Base-by-base conservation (phyloP, 2,113 vertebrate genomes). In the Cavia aperea region DNA sequence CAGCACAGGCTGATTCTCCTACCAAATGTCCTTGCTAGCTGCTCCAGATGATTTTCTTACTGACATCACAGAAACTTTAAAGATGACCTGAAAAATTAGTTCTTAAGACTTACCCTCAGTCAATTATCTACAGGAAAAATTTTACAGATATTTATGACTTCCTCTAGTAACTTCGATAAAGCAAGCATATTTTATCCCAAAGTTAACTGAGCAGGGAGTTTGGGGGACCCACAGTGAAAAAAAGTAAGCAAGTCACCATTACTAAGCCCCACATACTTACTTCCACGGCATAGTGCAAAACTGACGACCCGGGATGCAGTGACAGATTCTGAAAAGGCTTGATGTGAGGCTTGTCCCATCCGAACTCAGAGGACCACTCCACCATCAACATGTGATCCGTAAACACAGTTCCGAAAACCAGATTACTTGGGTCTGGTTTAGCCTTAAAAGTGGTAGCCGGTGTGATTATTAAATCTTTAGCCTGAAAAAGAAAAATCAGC, bases 371-470 rank as follows among this genome's bases (percentile, higher is more conserved):
- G 36, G 97, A 98, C 99, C 99, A 99, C 93, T 99, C 98, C 33
- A 99, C 96, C 15, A 93, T 98, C 95, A 99, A 93, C 99, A 99
- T 99, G 96, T 99, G 99, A 96, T 99, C 98, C 1, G 98, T 99
- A 97, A 99, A 99, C 70, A 98, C 97, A 0, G 97, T 96, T 88
- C 99, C 99, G 43, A 99, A 99, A 7, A 97, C 96, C 49, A 98
- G 94, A 46, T 94, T 96, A 14, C 33, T 93, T 2, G 97, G 95
- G 46, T 98, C 98, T 4, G 98, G 98, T n/a, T 98, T 99, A 62
- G 97, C 96, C 86, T 98, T 98, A 24, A 97, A 97, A 1, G 89
- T 91, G 0, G 96, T 95, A 58, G 97, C 96, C 78, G 97, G 97
- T 24, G 97, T 97, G 90, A 98, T 97, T 66, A 98, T 96, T 54